Percentiles rank a stretch among this genome's conserved stretches.
Conservation (phyloP, 2,888 invertebrate species). For the Fissipunctia ypsillon region DNA sequence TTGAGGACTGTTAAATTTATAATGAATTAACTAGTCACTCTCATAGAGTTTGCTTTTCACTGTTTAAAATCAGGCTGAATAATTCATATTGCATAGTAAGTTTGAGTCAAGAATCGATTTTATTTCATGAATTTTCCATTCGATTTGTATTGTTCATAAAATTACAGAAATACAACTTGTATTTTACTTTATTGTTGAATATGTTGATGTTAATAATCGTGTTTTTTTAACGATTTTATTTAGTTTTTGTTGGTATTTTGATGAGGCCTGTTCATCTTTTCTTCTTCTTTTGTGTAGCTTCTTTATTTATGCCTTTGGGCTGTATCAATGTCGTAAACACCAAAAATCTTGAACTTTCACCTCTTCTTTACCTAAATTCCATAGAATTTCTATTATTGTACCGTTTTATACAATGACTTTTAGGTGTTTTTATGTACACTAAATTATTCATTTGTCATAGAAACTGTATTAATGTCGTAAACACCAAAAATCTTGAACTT, state of each 20-base stretch:
- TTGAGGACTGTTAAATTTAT: constrained; percentile 18
- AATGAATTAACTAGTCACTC: constrained; percentile 36
- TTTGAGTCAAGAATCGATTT: constrained; percentile 41
- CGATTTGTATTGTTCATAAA: constrained; percentile 7
- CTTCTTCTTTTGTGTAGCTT: constrained; percentile 9
- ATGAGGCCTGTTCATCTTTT: constrained; percentile 3
- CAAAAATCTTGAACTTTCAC: constrained; percentile 37
- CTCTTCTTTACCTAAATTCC: constrained; percentile 7
- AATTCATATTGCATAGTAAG: constrained; percentile 40
- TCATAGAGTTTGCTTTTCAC: constrained; percentile 54
- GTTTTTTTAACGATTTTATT: constrained; percentile 12
- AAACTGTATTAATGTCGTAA: constrained; percentile 49
- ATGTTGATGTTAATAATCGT: constrained; percentile 8
- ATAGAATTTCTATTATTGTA: constrained; percentile 22
- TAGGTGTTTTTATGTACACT: constrained; percentile 41
- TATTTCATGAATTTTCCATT: constrained; percentile 30
- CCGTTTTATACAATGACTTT: constrained; percentile 28
- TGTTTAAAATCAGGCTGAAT: constrained; percentile 55
- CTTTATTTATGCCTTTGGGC: constrained; percentile 5
- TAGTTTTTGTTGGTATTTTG: not conserved
- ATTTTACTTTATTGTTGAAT: constrained; percentile 19
- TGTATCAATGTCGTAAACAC: constrained; percentile 50
- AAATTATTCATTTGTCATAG: no score
- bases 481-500: constrained; percentile 43
- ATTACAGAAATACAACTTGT: constrained; percentile 19